These are phyloP conservation scores for Leptopterna dolabrata DNA, from an alignment of 2,888 invertebrate genomes.

Conservation along the genomic window DNA sequence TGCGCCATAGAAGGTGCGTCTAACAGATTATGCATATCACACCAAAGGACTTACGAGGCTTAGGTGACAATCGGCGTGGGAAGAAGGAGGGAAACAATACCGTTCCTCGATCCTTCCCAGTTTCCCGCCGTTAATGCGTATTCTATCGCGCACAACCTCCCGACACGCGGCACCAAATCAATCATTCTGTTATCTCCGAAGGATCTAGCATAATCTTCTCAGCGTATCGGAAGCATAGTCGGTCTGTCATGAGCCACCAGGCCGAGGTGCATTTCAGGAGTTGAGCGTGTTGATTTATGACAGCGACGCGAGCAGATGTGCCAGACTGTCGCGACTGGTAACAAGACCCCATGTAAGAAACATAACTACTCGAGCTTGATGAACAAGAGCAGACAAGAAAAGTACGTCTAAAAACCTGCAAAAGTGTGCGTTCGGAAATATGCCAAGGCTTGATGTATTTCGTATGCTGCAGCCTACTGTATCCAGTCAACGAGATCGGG, in stretches of 20 bases:
- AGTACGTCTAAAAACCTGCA: too few relatives aligned
- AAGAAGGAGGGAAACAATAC: conserved; percentile 47
- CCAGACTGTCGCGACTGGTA: not conserved
- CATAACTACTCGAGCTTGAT: too few relatives aligned
- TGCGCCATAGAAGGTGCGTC: conserved; percentile 59
- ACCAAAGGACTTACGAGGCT: conserved; percentile 45
- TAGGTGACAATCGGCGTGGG: conserved; percentile 57
- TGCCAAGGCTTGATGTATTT: too few relatives aligned
- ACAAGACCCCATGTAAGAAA: too few relatives aligned
- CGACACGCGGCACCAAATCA: conserved; percentile 13
- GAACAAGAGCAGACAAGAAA: too few relatives aligned
- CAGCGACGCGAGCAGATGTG: not conserved
- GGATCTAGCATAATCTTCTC: conserved; percentile 37
- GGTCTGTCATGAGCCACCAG: conserved; percentile 1
- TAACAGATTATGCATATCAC: conserved; percentile 51
- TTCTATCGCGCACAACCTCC: conserved; percentile 4
- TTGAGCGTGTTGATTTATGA: conserved; percentile 13
- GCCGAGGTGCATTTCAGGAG: not conserved
- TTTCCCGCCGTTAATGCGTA: conserved; percentile 13
- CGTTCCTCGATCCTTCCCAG: not conserved
- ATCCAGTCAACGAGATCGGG: too few relatives aligned
- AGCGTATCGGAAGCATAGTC: conserved; percentile 14
- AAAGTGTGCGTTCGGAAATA: too few relatives aligned
- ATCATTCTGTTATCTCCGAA: conserved; percentile 2
- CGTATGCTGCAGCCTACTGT: too few relatives aligned